Conservation (phyloP, 2,888 invertebrate genomes). For the Cataglyphis albicans region DNA sequence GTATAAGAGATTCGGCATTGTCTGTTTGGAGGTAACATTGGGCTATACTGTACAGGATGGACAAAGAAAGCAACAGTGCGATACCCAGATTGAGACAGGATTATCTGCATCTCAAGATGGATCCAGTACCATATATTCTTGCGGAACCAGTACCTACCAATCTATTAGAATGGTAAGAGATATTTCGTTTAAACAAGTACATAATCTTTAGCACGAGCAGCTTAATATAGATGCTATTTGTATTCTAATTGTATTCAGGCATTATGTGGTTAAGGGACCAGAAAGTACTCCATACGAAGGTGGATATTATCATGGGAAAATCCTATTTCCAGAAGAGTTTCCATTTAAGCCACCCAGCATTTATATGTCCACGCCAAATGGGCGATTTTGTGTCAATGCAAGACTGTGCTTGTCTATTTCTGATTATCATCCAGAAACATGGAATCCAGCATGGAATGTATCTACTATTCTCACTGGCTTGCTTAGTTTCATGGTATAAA, state of each 20-base stretch:
- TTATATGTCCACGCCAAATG: slow-evolving; percentile 99
- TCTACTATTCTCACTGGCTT: slow-evolving; percentile 98
- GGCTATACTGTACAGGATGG: slow-evolving; percentile 80
- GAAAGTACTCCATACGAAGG: slow-evolving; percentile 98
- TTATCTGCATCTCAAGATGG: slow-evolving; percentile 96
- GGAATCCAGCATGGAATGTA: slow-evolving; percentile 99
- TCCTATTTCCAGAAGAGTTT: slow-evolving; percentile 98
- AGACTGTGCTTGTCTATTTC: slow-evolving; percentile 97
- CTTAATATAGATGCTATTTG: background rate
- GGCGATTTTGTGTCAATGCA: slow-evolving; percentile 95
- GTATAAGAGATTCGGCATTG: background rate
- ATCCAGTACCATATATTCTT: slow-evolving; percentile 98
- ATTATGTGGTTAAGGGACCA: slow-evolving; percentile 98
- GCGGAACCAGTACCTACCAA: slow-evolving; percentile 98
- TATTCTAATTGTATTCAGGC: slow-evolving; percentile 87
- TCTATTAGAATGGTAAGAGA: slow-evolving; percentile 96
- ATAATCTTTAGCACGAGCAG: background rate
- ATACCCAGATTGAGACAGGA: slow-evolving; percentile 97
- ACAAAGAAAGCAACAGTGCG: slow-evolving; percentile 89
- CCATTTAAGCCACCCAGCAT: slow-evolving; percentile 99
- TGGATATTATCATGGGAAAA: slow-evolving; percentile 96
- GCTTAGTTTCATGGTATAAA: slow-evolving; percentile 96
- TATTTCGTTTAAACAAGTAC: background rate
- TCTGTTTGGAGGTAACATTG: background rate
- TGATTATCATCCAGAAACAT: slow-evolving; percentile 98